Evolutionary conservation across 2,888 invertebrate genomes (phyloP).

Genomic region (Magallana nippona): DNA sequence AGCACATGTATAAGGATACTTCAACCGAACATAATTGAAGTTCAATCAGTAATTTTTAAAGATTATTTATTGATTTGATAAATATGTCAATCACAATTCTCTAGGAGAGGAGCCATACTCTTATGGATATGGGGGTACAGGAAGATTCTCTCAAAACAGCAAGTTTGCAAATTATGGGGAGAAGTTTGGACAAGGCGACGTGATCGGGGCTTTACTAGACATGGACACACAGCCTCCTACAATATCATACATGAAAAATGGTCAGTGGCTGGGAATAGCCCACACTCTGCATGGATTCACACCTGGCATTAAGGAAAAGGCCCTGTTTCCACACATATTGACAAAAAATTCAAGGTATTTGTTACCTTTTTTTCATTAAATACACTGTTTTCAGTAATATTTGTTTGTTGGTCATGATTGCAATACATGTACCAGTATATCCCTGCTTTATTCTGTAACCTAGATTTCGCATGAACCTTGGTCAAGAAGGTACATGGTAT

Average conservation of each 20-base stretch:
- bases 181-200: constrained; percentile 88
- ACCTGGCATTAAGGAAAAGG: constrained; percentile 83
- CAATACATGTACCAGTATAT: background rate
- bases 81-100: constrained; percentile 12
- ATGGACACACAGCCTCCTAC: constrained; percentile 86
- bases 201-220: constrained; percentile 87
- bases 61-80: too few relatives aligned
- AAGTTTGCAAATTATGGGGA: constrained; percentile 90
- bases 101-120: constrained; percentile 87
- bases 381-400: background rate
- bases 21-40: too few relatives aligned
- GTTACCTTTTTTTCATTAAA: background rate
- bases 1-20: too few relatives aligned
- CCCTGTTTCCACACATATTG: constrained; percentile 93
- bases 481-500: constrained; percentile 82
- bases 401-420: too few relatives aligned
- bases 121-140: constrained; percentile 92
- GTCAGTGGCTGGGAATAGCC: constrained; percentile 87
- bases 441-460: constrained; percentile 76
- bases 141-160: constrained; percentile 88
- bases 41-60: too few relatives aligned
- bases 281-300: constrained; percentile 86
- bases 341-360: constrained; percentile 87
- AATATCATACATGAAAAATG: constrained; percentile 92
- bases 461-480: constrained; percentile 92